Evolutionary conservation across 2,888 invertebrate genomes (phyloP), one percentile per base, ranked within the genome.

Genomic region (Amphiduros pacificus): DNA sequence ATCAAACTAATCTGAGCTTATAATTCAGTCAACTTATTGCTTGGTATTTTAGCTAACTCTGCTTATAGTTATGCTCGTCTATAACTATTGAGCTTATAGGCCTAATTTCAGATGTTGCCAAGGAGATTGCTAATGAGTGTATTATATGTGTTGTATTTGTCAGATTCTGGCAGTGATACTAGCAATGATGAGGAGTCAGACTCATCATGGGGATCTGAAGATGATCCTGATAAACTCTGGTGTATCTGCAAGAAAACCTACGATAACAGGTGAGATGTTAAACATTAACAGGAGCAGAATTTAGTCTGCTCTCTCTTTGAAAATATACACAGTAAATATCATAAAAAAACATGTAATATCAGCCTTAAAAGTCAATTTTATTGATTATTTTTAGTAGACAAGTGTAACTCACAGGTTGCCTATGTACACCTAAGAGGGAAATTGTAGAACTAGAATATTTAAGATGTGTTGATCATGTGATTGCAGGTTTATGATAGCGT

Each of bases 211-310:
- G 76, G 74, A 32, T 73, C 74, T 2, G 93, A 94, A 83, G 94
- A 94, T 84, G 94, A 95, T 86, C 94, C 94, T 9, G 89, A 91
- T 75, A 90, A 92, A 78, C 84, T 95, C 57, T 96, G 96, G 94
- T 96, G 96, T 82, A 91, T 96, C 78, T 96, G 96, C 79, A 90
- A 90, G 73, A 92, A 93, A 78, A 96, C 96, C 0, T 94, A 95
- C 81, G 93, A 94, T 76, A 94, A 95, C 71, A 78, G 81, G 79
- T 78, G 61, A 69, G 71, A 41, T 6, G 2, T 26, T 24, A 41
- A 27, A 14, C 14, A n/a, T 24, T n/a, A n/a, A n/a, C n/a, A n/a
- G n/a, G n/a, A n/a, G n/a, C n/a, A n/a, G n/a, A n/a, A n/a, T n/a
- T n/a, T n/a, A n/a, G n/a, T n/a, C n/a, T n/a, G n/a, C n/a, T n/a